phyloP scores from a whole-genome alignment of 2,113 vertebrate genomes.

The Junco hyemalis region DNA sequence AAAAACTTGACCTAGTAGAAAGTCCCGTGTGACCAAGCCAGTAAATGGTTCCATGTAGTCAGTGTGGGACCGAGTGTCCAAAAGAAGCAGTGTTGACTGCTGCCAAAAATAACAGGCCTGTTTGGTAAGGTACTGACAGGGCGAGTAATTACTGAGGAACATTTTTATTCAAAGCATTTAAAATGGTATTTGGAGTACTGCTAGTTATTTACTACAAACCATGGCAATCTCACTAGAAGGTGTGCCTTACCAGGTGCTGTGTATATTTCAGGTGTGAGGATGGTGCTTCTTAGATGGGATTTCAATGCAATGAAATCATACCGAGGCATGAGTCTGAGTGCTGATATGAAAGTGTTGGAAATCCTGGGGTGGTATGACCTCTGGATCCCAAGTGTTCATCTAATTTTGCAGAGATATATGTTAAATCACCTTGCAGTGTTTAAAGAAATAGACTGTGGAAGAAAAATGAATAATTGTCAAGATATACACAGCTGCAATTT shows the following conservation, averaged over 20 bases:
- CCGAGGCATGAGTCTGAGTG: background rate
- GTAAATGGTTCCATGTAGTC: background rate
- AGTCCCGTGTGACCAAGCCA: background rate
- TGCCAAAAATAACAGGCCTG: background rate
- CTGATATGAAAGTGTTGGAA: background rate
- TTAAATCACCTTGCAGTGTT: background rate
- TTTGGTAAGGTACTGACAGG: background rate
- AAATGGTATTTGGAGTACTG: background rate
- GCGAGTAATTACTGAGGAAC: background rate
- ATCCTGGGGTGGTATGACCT: background rate
- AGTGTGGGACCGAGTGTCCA: background rate
- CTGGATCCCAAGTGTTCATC: background rate
- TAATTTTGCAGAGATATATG: background rate
- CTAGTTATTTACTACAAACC: background rate
- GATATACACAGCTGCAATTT: background rate
- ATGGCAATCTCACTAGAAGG: background rate
- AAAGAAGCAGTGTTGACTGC: background rate
- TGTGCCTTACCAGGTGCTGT: background rate
- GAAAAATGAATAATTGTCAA: background rate
- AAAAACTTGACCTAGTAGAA: background rate
- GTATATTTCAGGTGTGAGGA: background rate
- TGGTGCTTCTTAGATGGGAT: background rate
- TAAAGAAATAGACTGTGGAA: background rate
- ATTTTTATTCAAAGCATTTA: background rate
- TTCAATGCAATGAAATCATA: background rate